phyloP scores from a whole-genome alignment of 2,888 invertebrate genomes.

The Philonicus albiceps region DNA sequence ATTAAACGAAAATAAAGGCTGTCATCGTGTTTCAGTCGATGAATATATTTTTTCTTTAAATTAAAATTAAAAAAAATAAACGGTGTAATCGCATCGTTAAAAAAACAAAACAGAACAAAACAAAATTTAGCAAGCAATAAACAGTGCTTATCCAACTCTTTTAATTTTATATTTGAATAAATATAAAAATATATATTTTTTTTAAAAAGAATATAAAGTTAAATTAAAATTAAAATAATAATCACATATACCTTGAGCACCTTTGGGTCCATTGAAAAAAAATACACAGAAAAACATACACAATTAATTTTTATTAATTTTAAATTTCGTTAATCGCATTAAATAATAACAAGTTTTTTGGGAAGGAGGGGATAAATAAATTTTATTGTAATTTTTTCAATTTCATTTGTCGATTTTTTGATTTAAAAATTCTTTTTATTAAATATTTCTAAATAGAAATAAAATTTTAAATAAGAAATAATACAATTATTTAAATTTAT shows the following conservation, averaged over 20 bases:
- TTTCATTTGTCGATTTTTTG: background rate
- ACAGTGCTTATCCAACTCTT: background rate
- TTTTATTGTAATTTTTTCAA: background rate
- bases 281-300: conserved; percentile 42
- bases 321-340: background rate
- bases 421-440: background rate
- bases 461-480: background rate
- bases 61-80: too few species aligned
- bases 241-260: conserved; percentile 61
- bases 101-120: too few species aligned
- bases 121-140: too few species aligned
- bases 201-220: background rate
- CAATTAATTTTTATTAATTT: conserved; percentile 15
- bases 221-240: conserved; percentile 25
- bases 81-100: background rate
- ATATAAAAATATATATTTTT: background rate
- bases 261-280: conserved; percentile 55
- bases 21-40: too few species aligned
- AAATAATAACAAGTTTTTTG: background rate
- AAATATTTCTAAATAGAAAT: too few species aligned
- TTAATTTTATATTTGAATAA: background rate
- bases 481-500: too few species aligned
- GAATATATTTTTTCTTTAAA: too few species aligned
- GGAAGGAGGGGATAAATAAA: background rate
- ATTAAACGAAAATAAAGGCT: too few species aligned